Evolutionary conservation across 2,888 invertebrate species (phyloP).

Genomic region (Fragum fragum): DNA sequence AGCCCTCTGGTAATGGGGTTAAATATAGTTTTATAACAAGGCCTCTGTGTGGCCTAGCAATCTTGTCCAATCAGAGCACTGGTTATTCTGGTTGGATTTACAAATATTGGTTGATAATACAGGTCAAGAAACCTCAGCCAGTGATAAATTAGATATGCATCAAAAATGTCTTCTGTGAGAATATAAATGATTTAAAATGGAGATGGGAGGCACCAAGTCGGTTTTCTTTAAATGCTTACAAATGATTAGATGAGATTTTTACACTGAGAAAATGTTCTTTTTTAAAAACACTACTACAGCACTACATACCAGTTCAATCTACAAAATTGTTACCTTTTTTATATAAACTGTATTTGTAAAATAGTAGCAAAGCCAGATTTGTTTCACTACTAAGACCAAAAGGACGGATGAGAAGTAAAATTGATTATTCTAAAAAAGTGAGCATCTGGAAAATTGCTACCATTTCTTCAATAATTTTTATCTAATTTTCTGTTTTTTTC

Average conservation of each 20-base stretch:
- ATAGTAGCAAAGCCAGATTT: background rate
- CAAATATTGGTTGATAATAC: too few species aligned
- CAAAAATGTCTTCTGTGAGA: too few species aligned
- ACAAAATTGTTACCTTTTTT: too few species aligned
- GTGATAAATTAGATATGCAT: too few species aligned
- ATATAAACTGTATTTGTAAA: background rate
- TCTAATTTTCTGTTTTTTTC: background rate
- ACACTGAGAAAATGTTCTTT: background rate
- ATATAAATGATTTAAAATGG: background rate
- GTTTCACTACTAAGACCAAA: background rate
- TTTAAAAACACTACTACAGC: background rate
- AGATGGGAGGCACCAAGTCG: background rate
- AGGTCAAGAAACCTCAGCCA: too few species aligned
- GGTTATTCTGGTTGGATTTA: too few species aligned
- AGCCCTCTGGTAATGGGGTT: too few species aligned
- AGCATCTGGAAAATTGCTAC: background rate
- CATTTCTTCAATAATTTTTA: background rate
- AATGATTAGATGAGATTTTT: background rate
- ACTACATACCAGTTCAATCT: background rate
- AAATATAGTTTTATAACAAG: too few species aligned
- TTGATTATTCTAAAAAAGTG: background rate
- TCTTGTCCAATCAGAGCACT: too few species aligned
- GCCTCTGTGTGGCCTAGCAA: too few species aligned
- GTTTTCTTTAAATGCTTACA: background rate
- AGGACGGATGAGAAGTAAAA: background rate